phyloP scores from a whole-genome alignment of 2,888 invertebrate species.

The Drosophila barbarae region DNA sequence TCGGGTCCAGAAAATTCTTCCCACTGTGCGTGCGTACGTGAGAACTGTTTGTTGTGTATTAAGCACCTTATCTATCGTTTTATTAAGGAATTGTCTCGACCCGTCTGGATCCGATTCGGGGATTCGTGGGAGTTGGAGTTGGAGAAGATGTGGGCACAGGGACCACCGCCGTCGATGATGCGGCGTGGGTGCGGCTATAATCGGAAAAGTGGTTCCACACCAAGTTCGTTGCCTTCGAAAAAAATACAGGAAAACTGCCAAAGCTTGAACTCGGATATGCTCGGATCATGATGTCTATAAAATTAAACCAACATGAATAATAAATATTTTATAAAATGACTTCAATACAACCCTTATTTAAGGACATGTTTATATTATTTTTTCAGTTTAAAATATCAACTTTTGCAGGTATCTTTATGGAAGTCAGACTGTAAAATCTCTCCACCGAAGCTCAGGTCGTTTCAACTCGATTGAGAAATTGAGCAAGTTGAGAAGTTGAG shows the following conservation, averaged over 20 bases:
- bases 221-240: conserved; percentile 16
- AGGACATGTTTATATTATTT: background rate
- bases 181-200: conserved; percentile 28
- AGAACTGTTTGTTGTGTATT: conserved; percentile 59
- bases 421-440: conserved; percentile 4
- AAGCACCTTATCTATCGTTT: conserved; percentile 61
- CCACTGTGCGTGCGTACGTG: conserved; percentile 45
- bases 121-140: conserved; percentile 27
- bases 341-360: background rate
- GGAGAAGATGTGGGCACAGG: conserved; percentile 36
- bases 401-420: background rate
- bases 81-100: conserved; percentile 60
- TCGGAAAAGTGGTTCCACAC: conserved; percentile 15
- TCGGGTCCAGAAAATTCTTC: conserved; percentile 32
- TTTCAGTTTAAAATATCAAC: background rate
- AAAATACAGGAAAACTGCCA: conserved; percentile 6
- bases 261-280: background rate
- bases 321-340: background rate
- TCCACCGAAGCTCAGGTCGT: background rate
- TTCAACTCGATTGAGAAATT: conserved; percentile 9
- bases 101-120: conserved; percentile 39
- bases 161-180: conserved; percentile 31
- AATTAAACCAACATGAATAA: background rate
- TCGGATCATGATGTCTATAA: background rate
- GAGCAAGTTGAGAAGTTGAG: conserved; percentile 16